Evolutionary conservation across 2,888 invertebrate genomes (phyloP).

Genomic region (Synanthedon tipuliformis): DNA sequence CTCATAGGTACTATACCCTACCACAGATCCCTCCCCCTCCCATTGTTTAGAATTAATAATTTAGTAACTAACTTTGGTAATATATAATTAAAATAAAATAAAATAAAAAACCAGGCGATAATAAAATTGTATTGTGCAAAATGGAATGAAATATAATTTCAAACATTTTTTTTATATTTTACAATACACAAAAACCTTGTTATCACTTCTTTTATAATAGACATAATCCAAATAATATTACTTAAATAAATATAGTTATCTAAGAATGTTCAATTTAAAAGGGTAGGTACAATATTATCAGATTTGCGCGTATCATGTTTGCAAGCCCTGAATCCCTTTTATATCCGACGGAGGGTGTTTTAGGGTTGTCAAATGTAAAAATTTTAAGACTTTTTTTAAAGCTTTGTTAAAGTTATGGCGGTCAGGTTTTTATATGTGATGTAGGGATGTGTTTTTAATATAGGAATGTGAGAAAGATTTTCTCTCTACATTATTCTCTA

Average conservation of each 20-base stretch:
- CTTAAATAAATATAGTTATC: slow-evolving; percentile 12
- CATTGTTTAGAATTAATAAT: too few relatives aligned
- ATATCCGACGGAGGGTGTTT: slow-evolving; percentile 5
- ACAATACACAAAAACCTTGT: too few relatives aligned
- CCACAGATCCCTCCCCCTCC: too few relatives aligned
- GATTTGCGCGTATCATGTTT: slow-evolving; percentile 23
- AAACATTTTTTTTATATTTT: too few relatives aligned
- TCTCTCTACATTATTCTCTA: too few relatives aligned
- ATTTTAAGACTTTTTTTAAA: neutral
- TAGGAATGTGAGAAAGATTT: too few relatives aligned
- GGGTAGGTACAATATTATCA: slow-evolving; percentile 17
- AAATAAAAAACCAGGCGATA: too few relatives aligned
- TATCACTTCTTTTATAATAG: neutral
- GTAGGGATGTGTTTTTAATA: neutral
- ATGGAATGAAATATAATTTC: too few relatives aligned
- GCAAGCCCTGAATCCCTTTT: slow-evolving; percentile 4
- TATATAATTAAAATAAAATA: too few relatives aligned
- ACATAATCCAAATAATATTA: neutral
- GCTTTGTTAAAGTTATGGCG: neutral
- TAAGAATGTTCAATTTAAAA: slow-evolving; percentile 8
- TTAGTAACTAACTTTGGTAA: too few relatives aligned
- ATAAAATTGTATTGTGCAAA: too few relatives aligned
- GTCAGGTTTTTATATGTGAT: neutral
- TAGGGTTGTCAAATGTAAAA: slow-evolving; percentile 14
- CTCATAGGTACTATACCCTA: too few relatives aligned